A percentile compares a stretch with the other conserved stretches of the same genome.
phyloP scores from a whole-genome alignment of 2,888 invertebrate species.

The Tholera decimalis region DNA sequence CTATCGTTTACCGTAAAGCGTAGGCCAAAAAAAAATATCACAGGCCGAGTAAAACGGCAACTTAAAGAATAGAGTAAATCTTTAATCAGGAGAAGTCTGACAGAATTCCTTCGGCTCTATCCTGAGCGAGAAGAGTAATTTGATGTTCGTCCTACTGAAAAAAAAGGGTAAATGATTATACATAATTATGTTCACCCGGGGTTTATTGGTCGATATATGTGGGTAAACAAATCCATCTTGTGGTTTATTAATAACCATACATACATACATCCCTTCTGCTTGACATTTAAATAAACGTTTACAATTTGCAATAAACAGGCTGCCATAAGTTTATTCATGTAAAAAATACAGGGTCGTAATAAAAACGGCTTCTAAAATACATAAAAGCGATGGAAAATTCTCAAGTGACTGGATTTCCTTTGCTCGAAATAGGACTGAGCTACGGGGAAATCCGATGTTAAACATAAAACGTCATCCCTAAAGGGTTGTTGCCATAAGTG shows the following conservation, averaged over 20 bases:
- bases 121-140: no score
- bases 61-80: no score
- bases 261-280: not conserved
- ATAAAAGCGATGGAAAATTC: constrained; percentile 54
- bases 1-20: no score
- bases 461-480: constrained; percentile 50
- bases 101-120: no score
- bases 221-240: no score
- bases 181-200: no score
- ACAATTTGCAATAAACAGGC: not conserved
- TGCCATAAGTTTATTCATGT: not conserved
- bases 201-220: no score
- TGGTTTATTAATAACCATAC: not conserved
- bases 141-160: no score
- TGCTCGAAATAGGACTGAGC: constrained; percentile 32
- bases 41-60: no score
- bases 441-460: constrained; percentile 45
- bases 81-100: no score
- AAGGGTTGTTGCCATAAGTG: constrained; percentile 48
- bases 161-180: no score
- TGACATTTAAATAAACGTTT: not conserved
- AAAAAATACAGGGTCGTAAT: not conserved
- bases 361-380: constrained; percentile 40
- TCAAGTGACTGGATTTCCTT: constrained; percentile 53
- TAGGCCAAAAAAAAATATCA: no score